phyloP scores from a whole-genome alignment of 2,888 invertebrate species.

The Epinotia nisella region DNA sequence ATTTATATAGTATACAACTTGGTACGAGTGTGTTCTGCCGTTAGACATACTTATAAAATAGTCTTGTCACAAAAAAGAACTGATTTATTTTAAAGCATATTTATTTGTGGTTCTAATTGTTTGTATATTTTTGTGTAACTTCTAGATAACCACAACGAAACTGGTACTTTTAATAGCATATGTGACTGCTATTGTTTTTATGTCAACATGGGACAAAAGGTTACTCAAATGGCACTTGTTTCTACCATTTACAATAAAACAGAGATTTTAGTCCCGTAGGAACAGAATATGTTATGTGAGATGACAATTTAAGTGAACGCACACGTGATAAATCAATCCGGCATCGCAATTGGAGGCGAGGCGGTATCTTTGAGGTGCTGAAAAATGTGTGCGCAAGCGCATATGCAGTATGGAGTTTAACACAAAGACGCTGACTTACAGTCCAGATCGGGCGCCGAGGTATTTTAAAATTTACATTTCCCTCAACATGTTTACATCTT shows the following conservation, averaged over 20 bases:
- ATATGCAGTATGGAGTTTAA: too few species aligned
- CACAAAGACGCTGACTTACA: too few species aligned
- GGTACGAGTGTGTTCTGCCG: not conserved
- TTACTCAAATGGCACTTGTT: not conserved
- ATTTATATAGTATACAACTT: not conserved
- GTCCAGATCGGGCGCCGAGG: too few species aligned
- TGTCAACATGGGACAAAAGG: not conserved
- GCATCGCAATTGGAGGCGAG: too few species aligned
- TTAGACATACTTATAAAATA: constrained; percentile 31
- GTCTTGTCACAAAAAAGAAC: constrained; percentile 53
- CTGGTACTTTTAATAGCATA: constrained; percentile 22
- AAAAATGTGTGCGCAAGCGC: too few species aligned
- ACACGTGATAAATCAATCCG: too few species aligned
- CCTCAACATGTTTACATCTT: too few species aligned
- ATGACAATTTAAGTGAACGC: not conserved
- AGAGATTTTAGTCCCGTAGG: not conserved
- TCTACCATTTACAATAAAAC: not conserved
- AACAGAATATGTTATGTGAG: not conserved
- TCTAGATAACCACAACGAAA: constrained; percentile 40
- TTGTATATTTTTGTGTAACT: constrained; percentile 59
- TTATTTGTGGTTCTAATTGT: constrained; percentile 47
- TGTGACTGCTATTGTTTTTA: constrained; percentile 5
- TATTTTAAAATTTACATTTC: too few species aligned
- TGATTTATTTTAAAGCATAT: constrained; percentile 58
- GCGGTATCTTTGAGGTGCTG: too few species aligned